These are phyloP conservation scores for Sphaeridia pumilis DNA, from an alignment of 2,888 invertebrate species.

Conservation along the genomic window DNA sequence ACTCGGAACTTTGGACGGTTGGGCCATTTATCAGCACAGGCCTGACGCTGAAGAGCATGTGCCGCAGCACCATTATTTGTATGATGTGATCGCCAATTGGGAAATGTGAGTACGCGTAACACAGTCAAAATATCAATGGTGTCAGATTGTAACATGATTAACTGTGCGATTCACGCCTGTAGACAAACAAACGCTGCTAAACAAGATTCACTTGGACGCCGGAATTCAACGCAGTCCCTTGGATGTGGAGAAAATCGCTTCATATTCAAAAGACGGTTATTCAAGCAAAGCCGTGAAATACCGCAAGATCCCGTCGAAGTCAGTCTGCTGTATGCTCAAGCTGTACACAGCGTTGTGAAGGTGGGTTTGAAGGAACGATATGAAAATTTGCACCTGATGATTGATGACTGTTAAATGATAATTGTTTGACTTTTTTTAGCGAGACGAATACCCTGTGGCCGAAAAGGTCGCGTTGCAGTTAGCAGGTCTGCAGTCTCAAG, in stretches of 20 bases:
- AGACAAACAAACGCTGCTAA: conserved; percentile 12
- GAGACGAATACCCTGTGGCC: conserved; percentile 88
- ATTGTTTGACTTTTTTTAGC: conserved; percentile 44
- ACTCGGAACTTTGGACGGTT: conserved; percentile 71
- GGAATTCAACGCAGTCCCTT: conserved; percentile 54
- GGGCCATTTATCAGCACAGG: conserved; percentile 86
- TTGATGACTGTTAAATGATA: conserved; percentile 5
- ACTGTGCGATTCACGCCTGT: no score
- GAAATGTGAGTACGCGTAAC: conserved; percentile 71
- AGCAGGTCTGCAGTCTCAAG: conserved; percentile 88
- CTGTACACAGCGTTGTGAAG: conserved; percentile 88
- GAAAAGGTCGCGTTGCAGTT: conserved; percentile 88
- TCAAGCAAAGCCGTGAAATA: conserved; percentile 73
- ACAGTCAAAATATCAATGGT: no score
- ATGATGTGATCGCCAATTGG: conserved; percentile 90
- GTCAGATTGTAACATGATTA: no score
- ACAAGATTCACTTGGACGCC: conserved; percentile 37
- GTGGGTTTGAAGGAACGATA: conserved; percentile 43
- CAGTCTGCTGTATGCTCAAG: conserved; percentile 85
- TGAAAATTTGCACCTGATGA: neutral
- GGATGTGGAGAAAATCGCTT: conserved; percentile 81
- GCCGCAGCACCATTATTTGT: conserved; percentile 77
- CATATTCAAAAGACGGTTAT: conserved; percentile 80
- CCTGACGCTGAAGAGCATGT: conserved; percentile 82
- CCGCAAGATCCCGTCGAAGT: conserved; percentile 93